A percentile compares a stretch with the other conserved stretches of the same genome.
These are phyloP conservation scores for Haliclystus octoradiatus DNA, from an alignment of 30 jellyfish, hydroid and myxozoan species.

Conservation along the genomic window DNA sequence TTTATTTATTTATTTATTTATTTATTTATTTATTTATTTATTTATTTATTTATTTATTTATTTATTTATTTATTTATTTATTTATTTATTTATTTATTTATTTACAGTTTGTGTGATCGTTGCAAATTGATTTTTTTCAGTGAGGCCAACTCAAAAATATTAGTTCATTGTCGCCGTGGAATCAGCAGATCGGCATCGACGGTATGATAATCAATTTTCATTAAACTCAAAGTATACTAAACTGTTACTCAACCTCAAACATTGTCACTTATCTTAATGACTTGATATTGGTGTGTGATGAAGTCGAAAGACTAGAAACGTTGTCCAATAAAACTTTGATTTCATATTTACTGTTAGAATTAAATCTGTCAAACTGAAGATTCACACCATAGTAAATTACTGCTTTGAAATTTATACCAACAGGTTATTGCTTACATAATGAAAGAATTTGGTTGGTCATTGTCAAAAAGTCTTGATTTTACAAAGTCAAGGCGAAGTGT, in stretches of 20 bases:
- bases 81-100: no score
- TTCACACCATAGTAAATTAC: neutral
- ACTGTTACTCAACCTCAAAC: no score
- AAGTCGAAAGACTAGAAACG: neutral
- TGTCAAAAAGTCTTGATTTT: slow-evolving; percentile 56
- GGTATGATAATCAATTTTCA: slow-evolving; percentile 12
- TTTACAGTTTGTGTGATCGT: no score
- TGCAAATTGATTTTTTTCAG: slow-evolving; percentile 29
- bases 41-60: no score
- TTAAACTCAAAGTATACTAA: neutral
- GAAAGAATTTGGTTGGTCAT: slow-evolving; percentile 51
- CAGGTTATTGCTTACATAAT: slow-evolving; percentile 74
- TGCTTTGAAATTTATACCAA: neutral
- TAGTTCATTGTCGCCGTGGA: slow-evolving; percentile 85
- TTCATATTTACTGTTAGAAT: neutral
- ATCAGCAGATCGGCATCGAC: slow-evolving; percentile 85
- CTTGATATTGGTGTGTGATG: no score
- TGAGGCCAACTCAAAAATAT: slow-evolving; percentile 60
- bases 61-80: no score
- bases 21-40: no score
- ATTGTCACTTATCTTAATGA: no score
- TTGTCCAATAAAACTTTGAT: neutral
- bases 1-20: no score
- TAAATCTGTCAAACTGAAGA: no score
- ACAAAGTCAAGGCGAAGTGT: slow-evolving; percentile 53